These are phyloP conservation scores for Drosophila virilis DNA, from an alignment of 1,140 invertebrate genomes.

Conservation along the genomic window DNA sequence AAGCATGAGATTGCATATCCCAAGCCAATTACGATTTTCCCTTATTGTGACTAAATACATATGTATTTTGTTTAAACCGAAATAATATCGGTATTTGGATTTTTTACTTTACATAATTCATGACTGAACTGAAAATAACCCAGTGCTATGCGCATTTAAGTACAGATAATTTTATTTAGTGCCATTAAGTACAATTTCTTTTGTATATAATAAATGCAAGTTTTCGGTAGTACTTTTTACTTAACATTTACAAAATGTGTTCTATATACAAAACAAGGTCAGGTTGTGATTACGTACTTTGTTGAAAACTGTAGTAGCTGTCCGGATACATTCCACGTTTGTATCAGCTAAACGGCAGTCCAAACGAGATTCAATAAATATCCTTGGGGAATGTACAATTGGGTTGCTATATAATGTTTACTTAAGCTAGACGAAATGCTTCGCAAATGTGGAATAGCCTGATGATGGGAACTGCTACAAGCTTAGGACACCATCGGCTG, in stretches of 20 bases:
- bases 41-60: too few relatives aligned
- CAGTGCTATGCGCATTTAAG: not conserved
- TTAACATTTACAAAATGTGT: constrained; percentile 19
- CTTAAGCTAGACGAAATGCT: not conserved
- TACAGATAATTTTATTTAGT: constrained; percentile 34
- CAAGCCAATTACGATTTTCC: too few relatives aligned
- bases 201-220: constrained; percentile 49
- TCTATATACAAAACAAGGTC: constrained; percentile 42
- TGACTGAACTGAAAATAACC: too few relatives aligned
- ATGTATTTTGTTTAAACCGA: too few relatives aligned
- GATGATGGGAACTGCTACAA: constrained; percentile 1
- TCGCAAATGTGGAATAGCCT: not conserved
- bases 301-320: constrained; percentile 1
- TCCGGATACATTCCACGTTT: not conserved
- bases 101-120: too few relatives aligned
- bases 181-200: constrained; percentile 46
- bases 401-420: not conserved
- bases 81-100: too few relatives aligned
- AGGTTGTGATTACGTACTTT: constrained; percentile 43
- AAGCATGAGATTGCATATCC: too few relatives aligned
- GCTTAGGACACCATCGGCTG: constrained; percentile 57
- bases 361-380: constrained; percentile 6
- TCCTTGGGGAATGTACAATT: constrained; percentile 13
- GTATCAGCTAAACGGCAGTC: constrained; percentile 1
- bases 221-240: constrained; percentile 31